Base-by-base conservation (phyloP, 2,113 vertebrate genomes). In the Xyrauchen texanus region DNA sequence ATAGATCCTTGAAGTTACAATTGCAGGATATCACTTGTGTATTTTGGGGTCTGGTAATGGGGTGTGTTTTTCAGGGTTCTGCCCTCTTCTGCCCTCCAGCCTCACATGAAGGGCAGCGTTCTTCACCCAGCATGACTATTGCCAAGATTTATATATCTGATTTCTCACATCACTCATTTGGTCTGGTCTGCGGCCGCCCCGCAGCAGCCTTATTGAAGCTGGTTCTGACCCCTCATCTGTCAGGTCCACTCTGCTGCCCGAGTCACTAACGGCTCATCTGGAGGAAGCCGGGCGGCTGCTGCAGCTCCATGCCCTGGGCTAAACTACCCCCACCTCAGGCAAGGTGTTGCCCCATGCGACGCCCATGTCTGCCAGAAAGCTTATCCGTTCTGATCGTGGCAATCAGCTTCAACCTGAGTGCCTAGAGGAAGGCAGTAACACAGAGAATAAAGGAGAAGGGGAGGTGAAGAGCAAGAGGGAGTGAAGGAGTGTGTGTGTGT, bases 301-400 rank as follows among this genome's bases (percentile, higher is more conserved):
- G 21, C 21, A 85, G 85, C 92, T 88, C 76, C 73, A 88, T 87
- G 89, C 92, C 92, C 88, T 81, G 86, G 91, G 92, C 90, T 87
- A 87, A 89, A 85, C 88, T 88, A 86, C 85, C 92, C 88, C 90
- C 92, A 92, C 93, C 92, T 92, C 87, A 75, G 93, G 92, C 92
- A 92, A 92, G 90, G 89, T 91, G 88, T 84, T 85, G 90, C 91
- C 90, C 91, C 85, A 34, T 88, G 91, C 90, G 90, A 88, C 84
- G 83, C 66, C 73, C 76, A 84, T 91, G 90, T 92, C 91, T 91
- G 85, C 84, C 86, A 86, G 81, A 91, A 87, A 91, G 91, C 91
- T 93, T 93, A 92, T 91, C 88, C 83, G 82, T 91, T 93, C 87
- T 92, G 92, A 94, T 91, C 90, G 86, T 85, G 44, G 77, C 90